phyloP scores from a whole-genome alignment of 2,113 vertebrate species.

The Scophthalmus maximus region DNA sequence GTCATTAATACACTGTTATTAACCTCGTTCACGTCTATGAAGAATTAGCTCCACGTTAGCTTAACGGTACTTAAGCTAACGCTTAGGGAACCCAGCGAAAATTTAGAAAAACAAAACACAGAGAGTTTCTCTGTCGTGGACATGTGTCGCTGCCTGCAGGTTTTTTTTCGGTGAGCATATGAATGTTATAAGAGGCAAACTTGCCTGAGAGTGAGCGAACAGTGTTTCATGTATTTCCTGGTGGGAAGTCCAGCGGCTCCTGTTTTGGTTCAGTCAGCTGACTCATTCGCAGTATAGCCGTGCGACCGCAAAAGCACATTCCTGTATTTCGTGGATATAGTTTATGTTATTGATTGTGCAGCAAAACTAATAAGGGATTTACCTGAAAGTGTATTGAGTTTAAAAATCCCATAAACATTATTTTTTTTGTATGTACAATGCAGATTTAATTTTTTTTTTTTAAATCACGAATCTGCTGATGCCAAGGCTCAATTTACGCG shows the following conservation, averaged over 20 bases:
- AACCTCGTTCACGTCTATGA: neutral
- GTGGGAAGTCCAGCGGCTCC: neutral
- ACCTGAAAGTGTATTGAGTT: neutral
- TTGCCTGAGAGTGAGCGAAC: constrained; percentile 45
- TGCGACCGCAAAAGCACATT: constrained; percentile 44
- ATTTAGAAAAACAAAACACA: neutral
- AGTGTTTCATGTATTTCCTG: constrained; percentile 32
- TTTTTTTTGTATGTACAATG: neutral
- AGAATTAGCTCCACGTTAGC: constrained; percentile 3
- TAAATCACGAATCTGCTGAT: constrained; percentile 18
- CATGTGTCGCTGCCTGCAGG: rapidly evolving
- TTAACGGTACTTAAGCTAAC: constrained; percentile 17
- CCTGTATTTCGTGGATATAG: neutral
- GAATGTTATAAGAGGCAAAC: neutral
- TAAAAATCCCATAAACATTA: rapidly evolving
- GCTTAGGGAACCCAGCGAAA: neutral
- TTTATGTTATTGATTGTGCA: neutral
- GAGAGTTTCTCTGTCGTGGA: neutral
- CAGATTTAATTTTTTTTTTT: too few species aligned
- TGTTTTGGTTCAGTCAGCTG: constrained; percentile 60
- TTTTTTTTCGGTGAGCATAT: neutral
- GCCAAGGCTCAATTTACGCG: neutral
- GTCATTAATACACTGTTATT: neutral
- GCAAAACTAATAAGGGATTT: too few species aligned
- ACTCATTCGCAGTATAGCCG: neutral